phyloP scores from a whole-genome alignment of 2,113 vertebrate genomes.

The Calyptommatus sinebrachiatus region DNA sequence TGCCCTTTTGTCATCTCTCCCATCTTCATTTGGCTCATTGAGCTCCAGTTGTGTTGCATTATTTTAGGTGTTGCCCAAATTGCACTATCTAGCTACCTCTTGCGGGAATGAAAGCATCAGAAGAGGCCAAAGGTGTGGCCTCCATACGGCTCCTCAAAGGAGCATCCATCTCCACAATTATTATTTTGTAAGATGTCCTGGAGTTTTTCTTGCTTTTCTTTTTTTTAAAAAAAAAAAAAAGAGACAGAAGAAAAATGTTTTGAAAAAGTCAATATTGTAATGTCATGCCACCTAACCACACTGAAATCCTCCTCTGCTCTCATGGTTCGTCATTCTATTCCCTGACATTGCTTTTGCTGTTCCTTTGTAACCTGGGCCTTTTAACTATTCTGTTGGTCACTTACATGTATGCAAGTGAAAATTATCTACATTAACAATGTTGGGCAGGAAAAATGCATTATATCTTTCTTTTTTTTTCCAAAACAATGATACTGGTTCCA shows the following conservation, averaged over 20 bases:
- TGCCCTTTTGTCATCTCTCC: neutral
- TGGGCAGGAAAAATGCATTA: neutral
- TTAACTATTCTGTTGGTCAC: neutral
- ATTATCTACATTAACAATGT: neutral
- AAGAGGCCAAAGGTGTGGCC: neutral
- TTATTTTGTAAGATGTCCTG: too few relatives aligned
- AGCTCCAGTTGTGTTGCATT: neutral
- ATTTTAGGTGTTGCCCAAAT: neutral
- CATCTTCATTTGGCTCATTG: neutral
- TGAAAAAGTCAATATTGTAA: neutral
- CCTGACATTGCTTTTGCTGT: neutral
- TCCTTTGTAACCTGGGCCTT: neutral
- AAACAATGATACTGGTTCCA: neutral
- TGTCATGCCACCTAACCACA: neutral
- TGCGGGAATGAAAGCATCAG: neutral
- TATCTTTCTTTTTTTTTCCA: neutral
- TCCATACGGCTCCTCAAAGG: neutral
- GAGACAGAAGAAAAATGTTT: too few relatives aligned
- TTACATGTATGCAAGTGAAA: neutral
- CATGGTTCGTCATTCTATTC: neutral
- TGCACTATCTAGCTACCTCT: neutral
- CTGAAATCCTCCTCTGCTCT: neutral
- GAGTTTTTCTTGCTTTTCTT: too few relatives aligned
- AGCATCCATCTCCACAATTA: neutral
- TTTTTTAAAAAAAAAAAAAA: too few relatives aligned